Conservation (phyloP, 2,797 vertebrate genomes). For the Meriones psammophilus region DNA sequence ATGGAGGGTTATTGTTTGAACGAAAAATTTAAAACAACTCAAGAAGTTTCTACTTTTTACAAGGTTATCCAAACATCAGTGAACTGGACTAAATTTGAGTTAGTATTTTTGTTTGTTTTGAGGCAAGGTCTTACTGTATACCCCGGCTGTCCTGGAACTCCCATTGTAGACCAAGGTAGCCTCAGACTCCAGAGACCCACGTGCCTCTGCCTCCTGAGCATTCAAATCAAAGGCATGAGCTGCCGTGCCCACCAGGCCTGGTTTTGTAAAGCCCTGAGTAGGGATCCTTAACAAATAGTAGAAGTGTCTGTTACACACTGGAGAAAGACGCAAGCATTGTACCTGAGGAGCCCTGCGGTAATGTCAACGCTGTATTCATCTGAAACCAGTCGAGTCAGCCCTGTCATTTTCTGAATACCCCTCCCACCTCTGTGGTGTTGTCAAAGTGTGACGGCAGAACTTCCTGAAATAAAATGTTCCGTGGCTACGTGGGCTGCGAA, state of each 20-base stretch:
- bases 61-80: neutral
- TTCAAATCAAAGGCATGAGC: neutral
- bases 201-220: neutral
- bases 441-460: constrained; percentile 22
- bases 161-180: neutral
- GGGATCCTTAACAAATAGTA: constrained; percentile 5
- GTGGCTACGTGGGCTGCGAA: neutral
- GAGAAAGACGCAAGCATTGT: constrained; percentile 62
- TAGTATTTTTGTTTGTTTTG: neutral
- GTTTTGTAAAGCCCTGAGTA: neutral
- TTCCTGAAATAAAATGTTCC: constrained; percentile 42
- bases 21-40: neutral
- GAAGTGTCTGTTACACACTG: neutral
- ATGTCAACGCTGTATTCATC: constrained; percentile 42
- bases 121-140: neutral
- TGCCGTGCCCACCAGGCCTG: accelerated
- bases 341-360: constrained; percentile 17
- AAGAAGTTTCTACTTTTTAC: constrained; percentile 31
- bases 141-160: neutral
- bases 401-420: constrained; percentile 63
- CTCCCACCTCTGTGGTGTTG: constrained; percentile 40
- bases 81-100: neutral
- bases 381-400: constrained; percentile 24
- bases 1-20: constrained; percentile 38
- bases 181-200: neutral